These are phyloP conservation scores for Toxotes chatareus DNA, from an alignment of 2,113 vertebrate species.

Conservation along the genomic window DNA sequence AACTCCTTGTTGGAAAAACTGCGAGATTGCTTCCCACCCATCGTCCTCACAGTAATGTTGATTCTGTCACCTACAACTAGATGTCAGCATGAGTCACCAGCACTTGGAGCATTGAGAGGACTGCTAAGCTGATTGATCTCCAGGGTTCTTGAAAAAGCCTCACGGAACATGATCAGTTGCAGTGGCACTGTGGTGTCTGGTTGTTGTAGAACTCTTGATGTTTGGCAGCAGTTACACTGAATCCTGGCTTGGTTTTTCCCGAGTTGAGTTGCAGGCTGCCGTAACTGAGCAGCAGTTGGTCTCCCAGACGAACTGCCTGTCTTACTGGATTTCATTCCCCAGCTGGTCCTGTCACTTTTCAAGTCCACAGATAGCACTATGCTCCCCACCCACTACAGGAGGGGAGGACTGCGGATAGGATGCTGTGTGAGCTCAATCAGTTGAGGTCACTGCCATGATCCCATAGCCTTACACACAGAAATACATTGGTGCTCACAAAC, in stretches of 20 bases:
- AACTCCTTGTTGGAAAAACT: conserved; percentile 76
- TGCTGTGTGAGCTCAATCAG: conserved; percentile 57
- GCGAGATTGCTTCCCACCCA: conserved; percentile 85
- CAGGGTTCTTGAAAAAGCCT: conserved; percentile 34
- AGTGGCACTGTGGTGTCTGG: background rate
- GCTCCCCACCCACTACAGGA: conserved; percentile 63
- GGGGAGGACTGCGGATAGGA: conserved; percentile 44
- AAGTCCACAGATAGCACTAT: conserved; percentile 82
- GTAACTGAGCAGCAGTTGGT: conserved; percentile 41
- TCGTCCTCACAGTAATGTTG: conserved; percentile 43
- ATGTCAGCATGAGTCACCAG: conserved; percentile 43
- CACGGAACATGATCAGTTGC: conserved; percentile 33
- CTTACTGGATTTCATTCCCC: conserved; percentile 84
- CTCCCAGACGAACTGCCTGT: conserved; percentile 72
- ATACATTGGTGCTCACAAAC: conserved; percentile 27
- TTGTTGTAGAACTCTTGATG: conserved; percentile 41
- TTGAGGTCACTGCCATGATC: conserved; percentile 62
- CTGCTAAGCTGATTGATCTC: conserved; percentile 33
- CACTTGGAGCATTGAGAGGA: conserved; percentile 6
- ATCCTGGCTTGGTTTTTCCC: conserved; percentile 30
- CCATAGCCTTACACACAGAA: conserved; percentile 49
- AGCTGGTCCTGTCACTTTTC: conserved; percentile 93
- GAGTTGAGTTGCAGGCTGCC: conserved; percentile 31
- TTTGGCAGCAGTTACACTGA: conserved; percentile 38
- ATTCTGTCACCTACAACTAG: conserved; percentile 16